Base-by-base conservation (phyloP, 2,113 vertebrate genomes). In the Neolamprologus modestus region DNA sequence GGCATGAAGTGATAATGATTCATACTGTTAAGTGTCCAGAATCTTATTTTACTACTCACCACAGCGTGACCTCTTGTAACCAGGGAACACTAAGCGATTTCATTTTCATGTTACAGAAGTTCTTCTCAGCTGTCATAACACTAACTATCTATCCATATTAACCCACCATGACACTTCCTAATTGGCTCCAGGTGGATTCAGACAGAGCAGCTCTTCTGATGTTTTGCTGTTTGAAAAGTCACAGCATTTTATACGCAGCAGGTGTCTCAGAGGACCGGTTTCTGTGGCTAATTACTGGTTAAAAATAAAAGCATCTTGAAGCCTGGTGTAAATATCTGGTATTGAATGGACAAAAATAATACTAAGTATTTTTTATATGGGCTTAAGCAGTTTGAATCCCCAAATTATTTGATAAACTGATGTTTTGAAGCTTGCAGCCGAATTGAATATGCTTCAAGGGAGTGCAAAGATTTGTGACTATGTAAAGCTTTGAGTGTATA, bases 161-260 rank as follows among this genome's bases (percentile, higher is more conserved):
- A 84, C 78, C 13, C 78, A 31, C 26, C 71, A 57, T 63, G 88
- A 78, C 63, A 86, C 5, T 28, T 89, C 17, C 28, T 83, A 87
- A 90, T 85, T 76, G 81, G 81, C 28, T 57, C 71, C 73, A 85
- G 55, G 73, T 52, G 78, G 47, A 81, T n/a, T 42, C 12, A 42
- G 35, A n/a, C 4, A 6, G 53, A n/a, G 33, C 31, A 81, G 31
- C 17, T 57, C 52, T 13, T 42, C 10, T 73, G 50, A 73, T 71
- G 66, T 40, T 80, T 5, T n/a, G 19, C 61, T 57, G 53, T 31
- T 47, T 33, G 31, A 82, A 50, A 82, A 82, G 57, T 59, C 8
- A 1, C 1, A 47, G 42, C 57, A 50, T 47, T 82, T 31, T 6
- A 47, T 28, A 47, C 37, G 0, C 31, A 42, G 80, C 71, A 78